These are phyloP conservation scores for Lepeophtheirus nordmannii DNA, from an alignment of 2,888 invertebrate species.

Conservation along the genomic window DNA sequence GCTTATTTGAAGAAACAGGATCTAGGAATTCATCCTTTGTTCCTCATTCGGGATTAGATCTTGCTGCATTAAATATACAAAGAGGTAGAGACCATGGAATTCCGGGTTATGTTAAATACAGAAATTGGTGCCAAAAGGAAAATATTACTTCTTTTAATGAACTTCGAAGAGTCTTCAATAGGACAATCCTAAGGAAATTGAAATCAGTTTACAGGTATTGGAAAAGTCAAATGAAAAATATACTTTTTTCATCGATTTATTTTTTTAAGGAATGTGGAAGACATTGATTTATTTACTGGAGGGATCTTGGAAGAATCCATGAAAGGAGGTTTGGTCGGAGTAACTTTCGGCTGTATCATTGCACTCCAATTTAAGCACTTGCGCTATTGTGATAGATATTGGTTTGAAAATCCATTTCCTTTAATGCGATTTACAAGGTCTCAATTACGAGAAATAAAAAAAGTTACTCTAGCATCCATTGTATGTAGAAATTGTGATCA, in stretches of 20 bases:
- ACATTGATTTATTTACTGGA: slow-evolving; percentile 88
- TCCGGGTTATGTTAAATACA: background rate
- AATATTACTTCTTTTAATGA: background rate
- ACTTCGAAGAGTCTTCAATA: background rate
- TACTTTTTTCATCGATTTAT: background rate
- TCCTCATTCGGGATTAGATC: slow-evolving; percentile 1
- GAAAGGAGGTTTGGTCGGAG: slow-evolving; percentile 78
- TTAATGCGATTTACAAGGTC: slow-evolving; percentile 3
- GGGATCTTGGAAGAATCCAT: slow-evolving; percentile 65
- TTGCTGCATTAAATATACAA: background rate
- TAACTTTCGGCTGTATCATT: slow-evolving; percentile 75
- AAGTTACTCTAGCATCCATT: background rate
- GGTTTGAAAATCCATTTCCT: slow-evolving; percentile 39
- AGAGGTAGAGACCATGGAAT: background rate
- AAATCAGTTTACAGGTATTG: background rate
- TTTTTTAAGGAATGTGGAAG: slow-evolving; percentile 48
- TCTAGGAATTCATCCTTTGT: background rate
- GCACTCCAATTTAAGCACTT: slow-evolving; percentile 78
- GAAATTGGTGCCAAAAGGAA: background rate
- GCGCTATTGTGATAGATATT: slow-evolving; percentile 82
- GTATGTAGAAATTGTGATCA: slow-evolving; percentile 9
- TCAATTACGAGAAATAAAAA: slow-evolving; percentile 2
- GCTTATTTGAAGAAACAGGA: background rate
- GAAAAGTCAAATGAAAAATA: too few species aligned
- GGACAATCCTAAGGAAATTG: background rate